These are phyloP conservation scores for Cataglyphis altisquamis DNA, from an alignment of 2,888 invertebrate genomes.

Conservation along the genomic window DNA sequence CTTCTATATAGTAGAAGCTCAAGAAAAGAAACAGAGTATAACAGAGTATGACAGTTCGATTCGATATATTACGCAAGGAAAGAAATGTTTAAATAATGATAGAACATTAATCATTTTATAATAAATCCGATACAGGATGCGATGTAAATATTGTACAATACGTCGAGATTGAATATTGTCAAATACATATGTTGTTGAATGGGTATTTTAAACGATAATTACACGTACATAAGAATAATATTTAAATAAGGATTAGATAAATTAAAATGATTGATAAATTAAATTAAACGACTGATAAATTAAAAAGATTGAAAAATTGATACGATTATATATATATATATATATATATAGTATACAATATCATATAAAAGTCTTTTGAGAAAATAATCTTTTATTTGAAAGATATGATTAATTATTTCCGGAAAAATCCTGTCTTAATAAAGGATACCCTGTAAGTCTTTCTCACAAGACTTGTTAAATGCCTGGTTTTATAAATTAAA, in stretches of 20 bases:
- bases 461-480: background rate
- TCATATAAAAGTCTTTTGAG: background rate
- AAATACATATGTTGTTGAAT: background rate
- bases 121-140: background rate
- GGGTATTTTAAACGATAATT: background rate
- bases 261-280: background rate
- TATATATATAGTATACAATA: too few species aligned
- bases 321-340: background rate
- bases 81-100: background rate
- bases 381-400: background rate
- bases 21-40: background rate
- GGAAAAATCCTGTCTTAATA: background rate
- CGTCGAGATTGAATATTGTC: background rate
- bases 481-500: background rate
- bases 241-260: background rate
- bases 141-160: background rate
- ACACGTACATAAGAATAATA: background rate
- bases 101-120: background rate
- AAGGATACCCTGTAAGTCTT: background rate
- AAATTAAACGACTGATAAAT: background rate
- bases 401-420: background rate
- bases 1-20: background rate
- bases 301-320: background rate
- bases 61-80: background rate
- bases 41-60: background rate